A percentile compares a stretch with the other conserved stretches of the same genome.
Conservation (phyloP, 2,888 invertebrate genomes). For the Zonitis immaculata region DNA sequence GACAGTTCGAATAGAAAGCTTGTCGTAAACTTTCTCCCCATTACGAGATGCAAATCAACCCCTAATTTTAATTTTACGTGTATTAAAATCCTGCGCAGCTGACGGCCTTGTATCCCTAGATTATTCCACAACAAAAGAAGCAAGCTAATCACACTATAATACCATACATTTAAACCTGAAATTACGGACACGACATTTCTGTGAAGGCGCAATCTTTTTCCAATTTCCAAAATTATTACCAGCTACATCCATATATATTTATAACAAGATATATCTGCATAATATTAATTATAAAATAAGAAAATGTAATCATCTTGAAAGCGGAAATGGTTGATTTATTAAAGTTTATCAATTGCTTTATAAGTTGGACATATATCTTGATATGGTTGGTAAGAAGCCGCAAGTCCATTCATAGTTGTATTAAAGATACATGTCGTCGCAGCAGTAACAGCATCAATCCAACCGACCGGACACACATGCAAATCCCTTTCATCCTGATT, state of each 20-base stretch:
- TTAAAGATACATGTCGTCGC: slow-evolving; percentile 22
- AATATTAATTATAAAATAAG: not conserved
- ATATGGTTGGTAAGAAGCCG: slow-evolving; percentile 24
- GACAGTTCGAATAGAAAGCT: slow-evolving; percentile 15
- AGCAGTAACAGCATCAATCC: slow-evolving; percentile 27
- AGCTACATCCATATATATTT: not conserved
- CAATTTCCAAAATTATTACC: not conserved
- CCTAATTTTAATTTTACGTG: slow-evolving; percentile 59
- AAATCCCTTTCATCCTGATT: slow-evolving; percentile 31
- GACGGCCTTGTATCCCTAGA: slow-evolving; percentile 49
- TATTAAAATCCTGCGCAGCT: slow-evolving; percentile 56
- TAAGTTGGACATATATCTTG: slow-evolving; percentile 7
- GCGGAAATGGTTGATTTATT: not conserved
- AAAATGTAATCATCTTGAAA: not conserved
- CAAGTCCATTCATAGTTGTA: slow-evolving; percentile 26
- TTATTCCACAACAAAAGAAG: slow-evolving; percentile 47
- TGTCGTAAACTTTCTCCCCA: slow-evolving; percentile 49
- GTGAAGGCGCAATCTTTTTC: not conserved
- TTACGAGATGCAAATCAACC: slow-evolving; percentile 57
- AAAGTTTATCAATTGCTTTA: slow-evolving; percentile 5
- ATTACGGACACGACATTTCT: slow-evolving; percentile 5
- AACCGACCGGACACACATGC: slow-evolving; percentile 30
- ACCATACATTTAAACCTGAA: slow-evolving; percentile 35
- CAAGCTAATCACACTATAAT: slow-evolving; percentile 45
- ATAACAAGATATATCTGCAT: not conserved